Evolutionary conservation across 2,113 vertebrate genomes (phyloP).

Genomic region (Tinamus guttatus): DNA sequence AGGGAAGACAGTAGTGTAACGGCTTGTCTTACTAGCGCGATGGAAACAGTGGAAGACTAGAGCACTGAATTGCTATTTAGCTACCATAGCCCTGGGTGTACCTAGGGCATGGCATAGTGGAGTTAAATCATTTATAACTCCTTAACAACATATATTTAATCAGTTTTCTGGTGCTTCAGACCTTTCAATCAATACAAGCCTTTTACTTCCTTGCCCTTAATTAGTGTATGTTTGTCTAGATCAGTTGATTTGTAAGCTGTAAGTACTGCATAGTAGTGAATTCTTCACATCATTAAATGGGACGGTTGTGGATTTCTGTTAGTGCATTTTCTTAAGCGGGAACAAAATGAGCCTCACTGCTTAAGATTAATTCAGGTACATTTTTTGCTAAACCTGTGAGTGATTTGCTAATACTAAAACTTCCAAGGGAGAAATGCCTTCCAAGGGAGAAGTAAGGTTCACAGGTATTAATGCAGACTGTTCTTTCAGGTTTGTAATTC

Average conservation of each 20-base stretch:
- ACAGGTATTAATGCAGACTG: neutral
- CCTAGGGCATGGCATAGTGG: neutral
- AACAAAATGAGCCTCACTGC: neutral
- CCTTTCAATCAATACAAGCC: constrained; percentile 66
- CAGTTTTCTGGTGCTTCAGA: constrained; percentile 68
- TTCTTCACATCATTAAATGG: constrained; percentile 36
- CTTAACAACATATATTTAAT: constrained; percentile 71
- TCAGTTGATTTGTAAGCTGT: neutral
- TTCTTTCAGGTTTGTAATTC: neutral
- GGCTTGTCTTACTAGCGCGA: constrained; percentile 4
- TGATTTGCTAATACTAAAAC: neutral
- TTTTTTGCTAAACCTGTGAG: neutral
- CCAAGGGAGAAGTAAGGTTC: neutral
- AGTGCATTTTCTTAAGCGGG: neutral
- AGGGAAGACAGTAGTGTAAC: neutral
- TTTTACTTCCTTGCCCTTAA: constrained; percentile 71
- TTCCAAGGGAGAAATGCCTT: neutral
- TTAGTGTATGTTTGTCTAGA: constrained; percentile 68
- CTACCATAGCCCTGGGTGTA: constrained; percentile 25
- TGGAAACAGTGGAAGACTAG: constrained; percentile 33
- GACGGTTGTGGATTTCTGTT: constrained; percentile 31
- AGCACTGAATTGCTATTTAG: constrained; percentile 26
- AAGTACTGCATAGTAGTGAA: constrained; percentile 14
- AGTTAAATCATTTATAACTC: constrained; percentile 69
- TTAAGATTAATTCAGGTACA: neutral